phyloP scores from a whole-genome alignment of 2,113 vertebrate species.

The Chiloscyllium plagiosum region DNA sequence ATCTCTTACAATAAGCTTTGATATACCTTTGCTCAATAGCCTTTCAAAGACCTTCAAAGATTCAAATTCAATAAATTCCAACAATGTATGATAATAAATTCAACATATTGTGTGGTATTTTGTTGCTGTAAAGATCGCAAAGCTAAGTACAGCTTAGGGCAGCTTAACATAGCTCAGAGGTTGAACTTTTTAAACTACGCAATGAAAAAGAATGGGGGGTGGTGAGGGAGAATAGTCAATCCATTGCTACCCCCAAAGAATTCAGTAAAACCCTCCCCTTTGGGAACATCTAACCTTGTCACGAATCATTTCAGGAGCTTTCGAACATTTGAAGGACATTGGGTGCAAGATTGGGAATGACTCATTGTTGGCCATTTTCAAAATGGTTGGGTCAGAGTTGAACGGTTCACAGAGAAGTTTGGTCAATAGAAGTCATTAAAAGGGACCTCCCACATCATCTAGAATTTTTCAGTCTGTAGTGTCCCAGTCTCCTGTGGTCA shows the following conservation, averaged over 20 bases:
- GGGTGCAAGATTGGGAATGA: too few species aligned
- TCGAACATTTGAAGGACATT: not conserved
- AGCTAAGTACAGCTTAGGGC: not conserved
- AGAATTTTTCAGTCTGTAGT: too few species aligned
- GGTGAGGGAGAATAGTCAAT: not conserved
- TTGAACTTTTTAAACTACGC: not conserved
- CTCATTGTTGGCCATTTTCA: not conserved
- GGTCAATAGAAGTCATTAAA: too few species aligned
- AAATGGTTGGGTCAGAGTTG: not conserved
- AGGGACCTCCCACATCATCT: too few species aligned
- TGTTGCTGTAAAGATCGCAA: not conserved
- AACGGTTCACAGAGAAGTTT: not conserved
- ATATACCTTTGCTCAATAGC: not conserved
- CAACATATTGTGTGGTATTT: not conserved
- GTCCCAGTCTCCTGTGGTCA: too few species aligned
- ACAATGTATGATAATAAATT: not conserved
- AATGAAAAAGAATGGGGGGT: not conserved
- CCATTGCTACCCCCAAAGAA: not conserved
- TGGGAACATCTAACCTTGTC: not conserved
- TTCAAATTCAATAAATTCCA: not conserved
- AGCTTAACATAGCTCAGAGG: not conserved
- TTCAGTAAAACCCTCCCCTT: not conserved
- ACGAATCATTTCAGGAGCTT: not conserved
- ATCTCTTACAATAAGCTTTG: not conserved
- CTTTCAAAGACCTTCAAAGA: not conserved